Evolutionary conservation across 2,888 invertebrate species (phyloP), one percentile per base, ranked within the genome.

Genomic region (Diarsia mendica): DNA sequence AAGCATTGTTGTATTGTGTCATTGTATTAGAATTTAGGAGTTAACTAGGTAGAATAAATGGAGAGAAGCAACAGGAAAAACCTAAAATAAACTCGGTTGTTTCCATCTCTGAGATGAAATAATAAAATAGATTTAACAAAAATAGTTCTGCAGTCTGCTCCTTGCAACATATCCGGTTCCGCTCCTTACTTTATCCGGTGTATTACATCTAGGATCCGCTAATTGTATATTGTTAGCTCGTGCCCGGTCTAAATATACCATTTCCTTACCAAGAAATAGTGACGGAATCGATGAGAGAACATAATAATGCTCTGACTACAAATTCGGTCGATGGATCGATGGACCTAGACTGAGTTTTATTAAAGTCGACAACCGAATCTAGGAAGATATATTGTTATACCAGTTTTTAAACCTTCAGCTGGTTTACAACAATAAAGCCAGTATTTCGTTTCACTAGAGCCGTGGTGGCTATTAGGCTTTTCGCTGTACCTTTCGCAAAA

Each of bases 171-270:
- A 58, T 58, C 58, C 23, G 13, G 39, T 39, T 39, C 39, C 6
- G 39, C 39, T 39, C 6, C 39, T 39, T 6, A 55, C 23, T 18
- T 33, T 33, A 61, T 39, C 28, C 39, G 28, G 39, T 61, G 61
- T 61, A 20, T 61, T 20, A 20, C 20, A 61, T 61, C 61, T 61
- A 39, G 39, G 39, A 39, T 61, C 61, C 39, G 39, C 61, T 61
- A 61, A 39, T 61, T 44, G 6, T 39, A 63, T 64, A 15, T 64
- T 23, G 44, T 44, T 64, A 33, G 23, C 64, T 48, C 23, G 65
- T 48, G 65, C 48, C 48, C 65, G 20, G 20, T 66, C 65, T 48
- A 66, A 66, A 66, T 33, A 66, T 66, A 66, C 20, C 48, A 28
- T 49, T 66, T 49, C 49, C 20, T 48, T 65, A 48, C 20, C 20